phyloP scores from a whole-genome alignment of 2,888 invertebrate genomes.

The Volucella inflata region DNA sequence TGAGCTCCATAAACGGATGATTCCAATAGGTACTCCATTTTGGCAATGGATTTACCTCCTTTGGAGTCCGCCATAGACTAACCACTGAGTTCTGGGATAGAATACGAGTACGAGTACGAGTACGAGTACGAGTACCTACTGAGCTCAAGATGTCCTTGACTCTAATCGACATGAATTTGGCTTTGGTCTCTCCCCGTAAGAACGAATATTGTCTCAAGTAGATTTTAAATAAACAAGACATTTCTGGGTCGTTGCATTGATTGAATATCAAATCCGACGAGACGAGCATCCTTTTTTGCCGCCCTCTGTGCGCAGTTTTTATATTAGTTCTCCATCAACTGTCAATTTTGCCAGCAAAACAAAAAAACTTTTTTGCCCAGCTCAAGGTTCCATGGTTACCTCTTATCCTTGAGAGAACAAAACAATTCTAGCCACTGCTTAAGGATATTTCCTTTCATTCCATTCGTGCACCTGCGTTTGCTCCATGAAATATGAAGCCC shows the following conservation, averaged over 20 bases:
- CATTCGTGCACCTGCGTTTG: slow-evolving; percentile 15
- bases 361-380: too few species aligned
- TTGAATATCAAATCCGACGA: not conserved
- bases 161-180: not conserved
- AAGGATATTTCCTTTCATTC: not conserved
- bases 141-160: slow-evolving; percentile 3
- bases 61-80: too few species aligned
- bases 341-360: too few species aligned
- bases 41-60: slow-evolving; percentile 9
- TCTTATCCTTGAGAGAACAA: not conserved
- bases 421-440: not conserved
- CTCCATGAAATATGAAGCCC: not conserved
- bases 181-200: too few species aligned
- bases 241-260: not conserved
- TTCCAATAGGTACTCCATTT: slow-evolving; percentile 6
- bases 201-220: too few species aligned
- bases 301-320: too few species aligned
- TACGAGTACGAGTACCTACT: not conserved
- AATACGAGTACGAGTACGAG: too few species aligned
- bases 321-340: too few species aligned
- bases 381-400: too few species aligned
- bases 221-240: too few species aligned
- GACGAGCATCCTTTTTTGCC: not conserved
- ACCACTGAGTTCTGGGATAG: too few species aligned
- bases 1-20: not conserved